These are phyloP conservation scores for Merodon equestris DNA, from an alignment of 2,888 invertebrate species.

Conservation along the genomic window DNA sequence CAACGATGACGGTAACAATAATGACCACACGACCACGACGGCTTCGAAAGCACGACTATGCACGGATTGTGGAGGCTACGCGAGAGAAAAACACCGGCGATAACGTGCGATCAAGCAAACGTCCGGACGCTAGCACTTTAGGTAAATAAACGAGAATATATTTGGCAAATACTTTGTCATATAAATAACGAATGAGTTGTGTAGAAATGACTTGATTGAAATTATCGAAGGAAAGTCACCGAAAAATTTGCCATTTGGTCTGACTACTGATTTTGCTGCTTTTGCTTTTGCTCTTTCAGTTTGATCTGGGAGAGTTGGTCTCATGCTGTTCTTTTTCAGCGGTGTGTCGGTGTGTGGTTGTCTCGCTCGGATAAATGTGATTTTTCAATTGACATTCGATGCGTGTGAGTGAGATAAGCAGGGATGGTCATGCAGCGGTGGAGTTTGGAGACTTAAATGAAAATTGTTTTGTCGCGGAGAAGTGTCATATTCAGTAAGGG, in stretches of 20 bases:
- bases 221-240: constrained; percentile 57
- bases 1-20: constrained; percentile 5
- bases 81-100: constrained; percentile 59
- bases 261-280: constrained; percentile 50
- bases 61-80: constrained; percentile 20
- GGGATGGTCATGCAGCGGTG: not conserved
- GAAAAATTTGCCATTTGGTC: constrained; percentile 62
- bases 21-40: not conserved
- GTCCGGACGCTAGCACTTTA: constrained; percentile 36
- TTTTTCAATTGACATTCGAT: constrained; percentile 28
- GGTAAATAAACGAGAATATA: constrained; percentile 36
- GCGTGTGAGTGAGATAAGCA: constrained; percentile 35
- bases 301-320: constrained; percentile 23
- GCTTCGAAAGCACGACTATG: constrained; percentile 1
- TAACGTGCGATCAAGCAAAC: constrained; percentile 32
- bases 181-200: constrained; percentile 31
- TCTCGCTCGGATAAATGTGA: constrained; percentile 26
- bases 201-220: constrained; percentile 41
- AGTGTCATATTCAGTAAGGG: constrained; percentile 34
- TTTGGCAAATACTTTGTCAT: constrained; percentile 41
- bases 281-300: constrained; percentile 62
- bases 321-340: constrained; percentile 19
- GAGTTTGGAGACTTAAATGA: constrained; percentile 16
- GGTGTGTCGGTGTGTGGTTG: not conserved
- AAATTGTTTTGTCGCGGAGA: constrained; percentile 11